phyloP scores from a whole-genome alignment of 2,797 vertebrate species.

The Cryptoprocta ferox region DNA sequence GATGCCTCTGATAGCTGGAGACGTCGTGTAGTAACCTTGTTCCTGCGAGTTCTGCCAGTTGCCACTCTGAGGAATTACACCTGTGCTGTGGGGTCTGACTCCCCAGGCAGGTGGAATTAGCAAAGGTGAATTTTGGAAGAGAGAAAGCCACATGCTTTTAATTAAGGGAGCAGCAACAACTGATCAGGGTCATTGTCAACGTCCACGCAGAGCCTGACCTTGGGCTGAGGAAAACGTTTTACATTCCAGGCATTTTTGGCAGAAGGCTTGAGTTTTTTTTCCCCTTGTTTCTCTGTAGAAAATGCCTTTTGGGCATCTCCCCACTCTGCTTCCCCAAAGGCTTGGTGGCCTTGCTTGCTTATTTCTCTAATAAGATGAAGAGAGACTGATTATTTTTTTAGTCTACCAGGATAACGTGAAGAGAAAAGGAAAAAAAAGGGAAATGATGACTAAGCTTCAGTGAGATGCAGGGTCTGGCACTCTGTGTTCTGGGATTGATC shows the following conservation, averaged over 20 bases:
- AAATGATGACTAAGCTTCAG: background rate
- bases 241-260: conserved; percentile 67
- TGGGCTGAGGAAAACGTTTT: background rate
- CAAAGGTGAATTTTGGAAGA: background rate
- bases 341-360: background rate
- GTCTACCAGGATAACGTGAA: background rate
- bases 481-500: background rate
- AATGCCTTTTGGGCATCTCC: conserved; percentile 55
- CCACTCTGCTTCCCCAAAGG: conserved; percentile 18
- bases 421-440: conserved; percentile 20
- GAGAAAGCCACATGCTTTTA: background rate
- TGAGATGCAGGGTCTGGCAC: background rate
- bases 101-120: background rate
- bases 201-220: background rate
- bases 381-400: background rate
- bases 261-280: conserved; percentile 30
- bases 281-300: conserved; percentile 54
- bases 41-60: background rate
- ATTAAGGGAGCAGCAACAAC: background rate
- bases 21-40: background rate
- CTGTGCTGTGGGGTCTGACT: background rate
- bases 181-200: background rate
- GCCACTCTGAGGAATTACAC: conserved; percentile 40
- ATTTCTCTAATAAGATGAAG: conserved; percentile 47
- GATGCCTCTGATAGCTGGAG: background rate